Percentiles rank a stretch among this genome's conserved stretches.
phyloP scores from a whole-genome alignment of 2,113 vertebrate species.

The Trochalopteron elliotii region DNA sequence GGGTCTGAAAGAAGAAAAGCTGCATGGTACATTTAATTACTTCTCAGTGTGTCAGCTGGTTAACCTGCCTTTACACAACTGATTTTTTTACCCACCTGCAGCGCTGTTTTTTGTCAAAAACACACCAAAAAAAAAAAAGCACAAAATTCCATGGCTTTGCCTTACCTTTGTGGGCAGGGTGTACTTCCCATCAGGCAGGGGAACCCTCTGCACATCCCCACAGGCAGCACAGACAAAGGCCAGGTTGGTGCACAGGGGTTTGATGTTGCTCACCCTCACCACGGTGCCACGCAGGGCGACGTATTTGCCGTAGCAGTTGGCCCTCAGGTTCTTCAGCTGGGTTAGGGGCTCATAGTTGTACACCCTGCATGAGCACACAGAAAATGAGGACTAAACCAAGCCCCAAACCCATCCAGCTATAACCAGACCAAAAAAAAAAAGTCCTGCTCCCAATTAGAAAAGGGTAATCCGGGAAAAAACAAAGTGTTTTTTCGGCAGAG shows the following conservation, averaged over 20 bases:
- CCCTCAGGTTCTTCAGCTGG: constrained; percentile 85
- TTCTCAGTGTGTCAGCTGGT: background rate
- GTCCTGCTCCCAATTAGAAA: background rate
- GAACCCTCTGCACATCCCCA: constrained; percentile 78
- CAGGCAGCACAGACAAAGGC: constrained; percentile 88
- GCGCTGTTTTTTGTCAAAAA: background rate
- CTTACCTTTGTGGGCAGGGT: constrained; percentile 87
- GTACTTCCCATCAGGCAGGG: constrained; percentile 90
- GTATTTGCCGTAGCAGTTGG: constrained; percentile 90
- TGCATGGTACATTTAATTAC: background rate
- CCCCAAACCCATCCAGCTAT: too few relatives aligned
- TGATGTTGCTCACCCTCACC: constrained; percentile 92
- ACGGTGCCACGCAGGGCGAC: constrained; percentile 89
- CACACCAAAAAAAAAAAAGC: background rate
- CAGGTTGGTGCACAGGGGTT: constrained; percentile 87
- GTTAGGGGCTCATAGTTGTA: constrained; percentile 94
- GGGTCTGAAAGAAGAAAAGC: background rate
- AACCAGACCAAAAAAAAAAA: background rate
- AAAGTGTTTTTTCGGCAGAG: rapidly evolving
- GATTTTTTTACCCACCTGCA: rapidly evolving
- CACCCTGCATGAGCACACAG: constrained; percentile 71
- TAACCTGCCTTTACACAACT: background rate
- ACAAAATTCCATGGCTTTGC: background rate
- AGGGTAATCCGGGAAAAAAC: background rate
- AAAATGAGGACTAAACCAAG: background rate